Base-by-base conservation (phyloP, 2,888 invertebrate genomes). In the Pecten maximus region DNA sequence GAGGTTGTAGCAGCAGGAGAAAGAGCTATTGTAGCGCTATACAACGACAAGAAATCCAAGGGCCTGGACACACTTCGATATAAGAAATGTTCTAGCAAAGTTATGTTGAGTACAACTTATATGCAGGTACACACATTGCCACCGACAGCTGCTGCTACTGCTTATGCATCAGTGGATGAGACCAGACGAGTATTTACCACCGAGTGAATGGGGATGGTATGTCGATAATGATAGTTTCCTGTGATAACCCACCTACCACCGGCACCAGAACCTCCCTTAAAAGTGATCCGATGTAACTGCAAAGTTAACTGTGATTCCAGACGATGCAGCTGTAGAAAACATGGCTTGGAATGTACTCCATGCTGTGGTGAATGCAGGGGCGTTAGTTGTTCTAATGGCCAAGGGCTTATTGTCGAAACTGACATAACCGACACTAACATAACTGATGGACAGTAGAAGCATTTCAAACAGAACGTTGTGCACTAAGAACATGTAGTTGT, bases 61-160 rank as follows among this genome's bases (percentile, higher is more conserved):
- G 35, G 3, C 16, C 88, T 90, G 50, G 15, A 90, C 16, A 54
- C n/a, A 23, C 40, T 90, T 28, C 87, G 88, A 23, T 90, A 23
- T n/a, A 88, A 88, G 40, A 88, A 90, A 12, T 93, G 93, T 50
- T 87, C 92, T 39, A 87, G 87, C 40, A 90, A 93, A 86, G 92
- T 92, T 15, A 40, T 88, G 50, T 19, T 54, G 40, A 91, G 92
- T 19, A 88, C 74, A n/a, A 90, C 89, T 12, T 87, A 19, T 88
- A 93, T 94, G 15, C 92, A 93, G 48, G 91, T 93, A 15, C 89
- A 92, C 23, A 88, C 89, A 44, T 87, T 94, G 35, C 94, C 93
- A n/a, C 93, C 93, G 60, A 93, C 94, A 88, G 74, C 93, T 23
- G 92, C 91, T 86, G 92, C 94, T 87, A 92, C 93, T n/a, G 28